phyloP scores from a whole-genome alignment of 1,140 invertebrate genomes.

The Caenorhabditis tropicalis region DNA sequence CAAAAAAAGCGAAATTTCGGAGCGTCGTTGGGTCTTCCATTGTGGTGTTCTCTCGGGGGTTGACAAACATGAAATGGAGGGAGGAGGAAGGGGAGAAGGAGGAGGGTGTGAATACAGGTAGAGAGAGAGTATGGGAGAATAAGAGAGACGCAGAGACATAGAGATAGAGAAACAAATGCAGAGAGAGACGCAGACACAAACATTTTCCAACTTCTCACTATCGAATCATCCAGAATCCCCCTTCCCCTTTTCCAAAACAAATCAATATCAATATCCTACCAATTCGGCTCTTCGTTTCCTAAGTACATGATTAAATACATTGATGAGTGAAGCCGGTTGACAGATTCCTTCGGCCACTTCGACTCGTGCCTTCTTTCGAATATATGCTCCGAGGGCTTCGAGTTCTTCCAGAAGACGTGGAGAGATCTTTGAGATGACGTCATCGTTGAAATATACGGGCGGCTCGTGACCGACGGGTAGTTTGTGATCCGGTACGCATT shows the following conservation, averaged over 20 bases:
- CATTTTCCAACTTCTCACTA: conserved; percentile 25
- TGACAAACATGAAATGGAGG: not conserved
- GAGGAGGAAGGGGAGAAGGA: not conserved
- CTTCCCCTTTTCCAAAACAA: no score
- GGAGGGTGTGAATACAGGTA: not conserved
- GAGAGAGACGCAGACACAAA: no score
- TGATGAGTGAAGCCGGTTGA: conserved; percentile 19
- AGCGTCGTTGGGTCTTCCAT: no score
- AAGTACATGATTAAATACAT: conserved; percentile 28
- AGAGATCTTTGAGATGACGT: not conserved
- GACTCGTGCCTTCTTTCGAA: not conserved
- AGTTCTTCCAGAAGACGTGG: not conserved
- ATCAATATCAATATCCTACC: not conserved
- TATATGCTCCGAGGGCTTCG: conserved; percentile 18
- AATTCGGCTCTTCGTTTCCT: conserved; percentile 16
- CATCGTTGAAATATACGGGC: conserved; percentile 19
- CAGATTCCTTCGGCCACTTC: conserved; percentile 44
- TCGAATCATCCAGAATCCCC: not conserved
- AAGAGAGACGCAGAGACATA: not conserved
- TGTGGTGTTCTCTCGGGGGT: not conserved
- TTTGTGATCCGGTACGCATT: conserved; percentile 41
- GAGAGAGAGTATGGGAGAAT: not conserved
- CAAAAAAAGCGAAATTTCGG: no score
- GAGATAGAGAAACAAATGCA: no score
- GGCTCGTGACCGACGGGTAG: conserved; percentile 22